phyloP scores from a whole-genome alignment of 2,888 invertebrate genomes.

The Coenonympha arcania region DNA sequence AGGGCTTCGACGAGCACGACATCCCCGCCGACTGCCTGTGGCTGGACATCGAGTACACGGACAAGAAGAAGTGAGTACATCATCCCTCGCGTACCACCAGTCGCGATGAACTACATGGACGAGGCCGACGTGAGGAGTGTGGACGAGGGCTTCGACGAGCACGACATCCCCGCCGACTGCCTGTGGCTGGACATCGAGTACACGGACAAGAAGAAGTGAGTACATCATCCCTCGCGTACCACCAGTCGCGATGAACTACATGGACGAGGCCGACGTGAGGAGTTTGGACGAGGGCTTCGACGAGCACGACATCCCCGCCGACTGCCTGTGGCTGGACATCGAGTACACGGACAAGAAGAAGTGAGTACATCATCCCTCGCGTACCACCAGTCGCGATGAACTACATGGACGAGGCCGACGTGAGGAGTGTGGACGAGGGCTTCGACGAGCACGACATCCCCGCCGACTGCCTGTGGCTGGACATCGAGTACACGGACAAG shows the following conservation, averaged over 20 bases:
- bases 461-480: slow-evolving; percentile 97
- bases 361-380: slow-evolving; percentile 56
- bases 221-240: slow-evolving; percentile 55
- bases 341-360: slow-evolving; percentile 98
- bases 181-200: slow-evolving; percentile 99
- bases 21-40: slow-evolving; percentile 97
- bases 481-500: slow-evolving; percentile 98
- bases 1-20: slow-evolving; percentile 95
- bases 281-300: slow-evolving; percentile 90
- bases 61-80: slow-evolving; percentile 85
- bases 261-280: slow-evolving; percentile 93
- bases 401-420: slow-evolving; percentile 96
- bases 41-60: slow-evolving; percentile 99
- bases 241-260: slow-evolving; percentile 99
- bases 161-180: slow-evolving; percentile 95
- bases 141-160: slow-evolving; percentile 89
- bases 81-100: slow-evolving; percentile 86
- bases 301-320: slow-evolving; percentile 95
- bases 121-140: slow-evolving; percentile 91
- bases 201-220: slow-evolving; percentile 93
- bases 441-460: slow-evolving; percentile 98
- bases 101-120: slow-evolving; percentile 99
- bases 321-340: slow-evolving; percentile 98
- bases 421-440: slow-evolving; percentile 85
- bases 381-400: slow-evolving; percentile 99